Base-by-base conservation (phyloP, 2,888 invertebrate genomes). In the Thecocarcelia acutangulata region DNA sequence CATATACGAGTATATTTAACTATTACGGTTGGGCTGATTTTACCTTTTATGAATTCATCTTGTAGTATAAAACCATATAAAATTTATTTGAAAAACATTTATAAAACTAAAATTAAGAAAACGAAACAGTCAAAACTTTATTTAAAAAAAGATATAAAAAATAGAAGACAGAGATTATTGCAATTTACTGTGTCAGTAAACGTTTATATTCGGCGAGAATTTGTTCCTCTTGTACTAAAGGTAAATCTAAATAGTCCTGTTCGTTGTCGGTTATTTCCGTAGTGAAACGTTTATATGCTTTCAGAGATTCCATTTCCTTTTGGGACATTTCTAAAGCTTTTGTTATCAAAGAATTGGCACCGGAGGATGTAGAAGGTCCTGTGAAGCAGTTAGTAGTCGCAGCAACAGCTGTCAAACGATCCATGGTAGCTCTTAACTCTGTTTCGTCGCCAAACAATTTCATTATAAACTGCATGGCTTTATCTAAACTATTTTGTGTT, bases 191-290 rank as follows among this genome's bases (percentile, higher is more conserved):
- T 61, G 89, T 88, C n/a, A 94, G 91, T 59, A 94, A 89, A 0
- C 92, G 92, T 88, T 93, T 93, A 90, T 95, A 95, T 87, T 94
- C 93, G 15, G 90, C 92, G 1, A 95, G 91, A 86, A 94, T 94
- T 42, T 92, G 91, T 85, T 94, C 94, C 88, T 96, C 96, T 82
- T 95, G 94, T 0, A 92, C 89, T 17, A 96, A 91, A 0, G 93
- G 92, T 17, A 95, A 90, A 90, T 96, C 95, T 72, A 96, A 91
- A 87, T 96, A 94, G 84, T 95, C 96, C 85, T 95, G 94, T 46
- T 95, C 95, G 80, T 93, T 93, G 21, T 84, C 79, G 1, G 85
- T 87, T 44, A 93, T 88, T 83, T 94, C 94, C 2, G 93, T 92
- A 1, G 92, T 90, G 33, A 95, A 91, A 0, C 95, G 91, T 12